Percentiles rank a stretch among this genome's conserved stretches.
Evolutionary conservation across 2,888 invertebrate species (phyloP).

Genomic region (Exephanes ischioxanthus): DNA sequence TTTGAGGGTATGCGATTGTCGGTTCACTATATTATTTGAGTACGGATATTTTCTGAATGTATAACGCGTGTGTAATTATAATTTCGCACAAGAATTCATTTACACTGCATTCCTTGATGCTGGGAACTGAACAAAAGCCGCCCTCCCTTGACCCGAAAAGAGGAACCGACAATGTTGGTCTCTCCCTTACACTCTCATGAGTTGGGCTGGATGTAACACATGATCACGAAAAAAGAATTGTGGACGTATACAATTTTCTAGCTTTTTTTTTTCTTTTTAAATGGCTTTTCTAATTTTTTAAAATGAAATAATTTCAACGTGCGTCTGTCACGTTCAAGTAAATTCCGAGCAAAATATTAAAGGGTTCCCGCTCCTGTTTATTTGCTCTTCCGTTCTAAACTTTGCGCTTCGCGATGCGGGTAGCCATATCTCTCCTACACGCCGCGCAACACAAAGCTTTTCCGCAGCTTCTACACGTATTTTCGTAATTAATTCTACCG

Average conservation of each 20-base stretch:
- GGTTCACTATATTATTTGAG: too few species aligned
- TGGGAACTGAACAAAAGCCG: too few species aligned
- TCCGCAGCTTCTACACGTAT: constrained; percentile 15
- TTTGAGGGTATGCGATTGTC: too few species aligned
- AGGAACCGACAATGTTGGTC: too few species aligned
- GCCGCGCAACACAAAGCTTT: not conserved
- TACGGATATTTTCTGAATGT: too few species aligned
- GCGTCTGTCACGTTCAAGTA: not conserved
- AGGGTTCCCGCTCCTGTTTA: not conserved
- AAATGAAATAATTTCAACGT: not conserved
- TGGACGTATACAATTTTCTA: not conserved
- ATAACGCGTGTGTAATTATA: too few species aligned
- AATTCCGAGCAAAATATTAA: not conserved
- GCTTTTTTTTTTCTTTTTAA: not conserved
- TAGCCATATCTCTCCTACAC: constrained; percentile 23
- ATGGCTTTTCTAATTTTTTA: not conserved
- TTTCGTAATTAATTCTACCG: constrained; percentile 45
- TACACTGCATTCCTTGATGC: too few species aligned
- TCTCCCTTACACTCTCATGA: too few species aligned
- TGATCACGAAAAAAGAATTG: too few species aligned
- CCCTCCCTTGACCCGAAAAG: too few species aligned
- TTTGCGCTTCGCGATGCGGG: constrained; percentile 31
- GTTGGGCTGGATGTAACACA: too few species aligned
- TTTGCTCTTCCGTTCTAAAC: constrained; percentile 16
- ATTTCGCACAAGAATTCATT: too few species aligned